Conservation (phyloP, 37 sponge, comb jelly and placozoan genomes). For the Beroe forskalii region DNA sequence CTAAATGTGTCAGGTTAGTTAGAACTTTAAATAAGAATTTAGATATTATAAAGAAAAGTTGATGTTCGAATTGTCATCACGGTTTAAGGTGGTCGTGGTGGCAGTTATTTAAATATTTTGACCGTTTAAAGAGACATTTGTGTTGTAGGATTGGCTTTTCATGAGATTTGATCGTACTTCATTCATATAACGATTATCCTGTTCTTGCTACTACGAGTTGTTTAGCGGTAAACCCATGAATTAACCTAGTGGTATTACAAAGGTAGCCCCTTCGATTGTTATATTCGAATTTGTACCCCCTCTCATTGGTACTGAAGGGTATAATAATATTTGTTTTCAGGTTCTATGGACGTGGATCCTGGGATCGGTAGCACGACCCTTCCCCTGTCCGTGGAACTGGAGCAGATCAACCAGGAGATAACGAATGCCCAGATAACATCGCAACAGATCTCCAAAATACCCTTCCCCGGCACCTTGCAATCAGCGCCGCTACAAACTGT, state of each 20-base stretch:
- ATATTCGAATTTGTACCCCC: no score
- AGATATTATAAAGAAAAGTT: neutral
- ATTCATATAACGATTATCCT: no score
- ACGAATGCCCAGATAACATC: conserved; percentile 58
- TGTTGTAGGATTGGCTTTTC: no score
- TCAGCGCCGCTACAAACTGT: neutral
- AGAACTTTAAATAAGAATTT: neutral
- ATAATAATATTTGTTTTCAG: neutral
- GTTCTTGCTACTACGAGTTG: no score
- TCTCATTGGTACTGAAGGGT: no score
- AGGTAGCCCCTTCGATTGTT: neutral
- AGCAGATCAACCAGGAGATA: conserved; percentile 51
- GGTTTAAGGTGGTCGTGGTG: no score
- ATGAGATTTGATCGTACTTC: no score
- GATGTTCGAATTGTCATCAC: no score
- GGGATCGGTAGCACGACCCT: neutral
- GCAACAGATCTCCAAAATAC: neutral
- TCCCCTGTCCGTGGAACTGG: conserved; percentile 36
- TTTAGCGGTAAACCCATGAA: no score
- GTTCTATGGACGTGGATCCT: conserved; percentile 14
- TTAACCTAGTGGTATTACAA: no score
- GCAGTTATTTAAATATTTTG: no score
- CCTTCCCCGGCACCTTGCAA: neutral
- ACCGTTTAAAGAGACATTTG: no score
- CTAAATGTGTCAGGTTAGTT: neutral